Percentiles rank a stretch among this genome's conserved stretches.
Evolutionary conservation across 2,888 invertebrate species (phyloP).

Genomic region (Volucella bombylans): DNA sequence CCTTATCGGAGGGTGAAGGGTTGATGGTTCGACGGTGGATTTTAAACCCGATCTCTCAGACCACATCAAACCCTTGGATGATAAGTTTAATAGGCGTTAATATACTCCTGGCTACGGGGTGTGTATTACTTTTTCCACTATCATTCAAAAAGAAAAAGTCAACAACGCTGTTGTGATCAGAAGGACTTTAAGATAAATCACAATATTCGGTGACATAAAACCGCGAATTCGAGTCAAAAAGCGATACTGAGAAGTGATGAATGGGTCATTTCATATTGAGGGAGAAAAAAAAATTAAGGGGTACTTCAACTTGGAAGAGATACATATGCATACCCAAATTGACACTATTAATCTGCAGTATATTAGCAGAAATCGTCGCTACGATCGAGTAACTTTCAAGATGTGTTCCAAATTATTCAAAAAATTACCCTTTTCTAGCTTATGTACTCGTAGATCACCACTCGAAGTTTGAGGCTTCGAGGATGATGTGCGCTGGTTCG

Average conservation of each 20-base stretch:
- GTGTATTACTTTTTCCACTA: conserved; percentile 49
- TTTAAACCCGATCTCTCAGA: conserved; percentile 14
- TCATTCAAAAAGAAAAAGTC: neutral
- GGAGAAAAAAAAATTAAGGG: no score
- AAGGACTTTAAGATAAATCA: conserved; percentile 57
- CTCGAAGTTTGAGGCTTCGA: no score
- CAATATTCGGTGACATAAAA: conserved; percentile 38
- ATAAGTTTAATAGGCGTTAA: conserved; percentile 64
- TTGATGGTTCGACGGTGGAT: conserved; percentile 34
- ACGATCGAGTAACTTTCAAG: no score
- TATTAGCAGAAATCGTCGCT: no score
- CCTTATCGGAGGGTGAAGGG: conserved; percentile 13
- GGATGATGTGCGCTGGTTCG: no score
- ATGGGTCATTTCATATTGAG: conserved; percentile 45
- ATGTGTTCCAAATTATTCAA: no score
- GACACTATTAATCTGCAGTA: no score
- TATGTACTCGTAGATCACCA: no score
- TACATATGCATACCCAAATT: no score
- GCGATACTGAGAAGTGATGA: conserved; percentile 52
- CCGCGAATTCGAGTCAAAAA: conserved; percentile 47
- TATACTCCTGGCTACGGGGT: conserved; percentile 64
- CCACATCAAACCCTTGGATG: conserved; percentile 40
- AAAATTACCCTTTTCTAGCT: no score
- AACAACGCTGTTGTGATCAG: conserved; percentile 3
- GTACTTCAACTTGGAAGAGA: no score